These are phyloP conservation scores for Syrista parreyssii DNA, from an alignment of 2,888 invertebrate genomes.

Conservation along the genomic window DNA sequence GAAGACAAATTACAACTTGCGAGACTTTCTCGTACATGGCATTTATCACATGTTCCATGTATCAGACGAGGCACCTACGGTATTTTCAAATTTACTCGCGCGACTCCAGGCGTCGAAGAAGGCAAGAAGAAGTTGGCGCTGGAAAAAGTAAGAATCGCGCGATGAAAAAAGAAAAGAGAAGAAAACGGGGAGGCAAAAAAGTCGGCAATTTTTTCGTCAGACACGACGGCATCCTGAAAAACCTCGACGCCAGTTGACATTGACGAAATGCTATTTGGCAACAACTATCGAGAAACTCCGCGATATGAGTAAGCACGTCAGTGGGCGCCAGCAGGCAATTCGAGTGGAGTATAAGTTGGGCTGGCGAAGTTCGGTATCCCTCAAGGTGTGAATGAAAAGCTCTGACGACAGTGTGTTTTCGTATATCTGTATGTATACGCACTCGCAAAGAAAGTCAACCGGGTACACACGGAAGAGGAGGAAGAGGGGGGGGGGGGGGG, in stretches of 20 bases:
- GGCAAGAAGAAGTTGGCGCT: background rate
- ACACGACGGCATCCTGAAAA: background rate
- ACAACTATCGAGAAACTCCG: constrained; percentile 50
- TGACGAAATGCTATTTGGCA: constrained; percentile 50
- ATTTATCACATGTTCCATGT: background rate
- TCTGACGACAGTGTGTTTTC: constrained; percentile 15
- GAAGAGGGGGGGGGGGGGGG: no score
- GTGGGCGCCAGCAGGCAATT: background rate
- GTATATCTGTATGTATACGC: background rate
- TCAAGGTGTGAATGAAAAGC: background rate
- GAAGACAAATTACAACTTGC: background rate
- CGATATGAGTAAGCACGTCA: constrained; percentile 45
- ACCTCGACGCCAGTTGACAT: constrained; percentile 34
- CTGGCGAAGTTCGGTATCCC: background rate
- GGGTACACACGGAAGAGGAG: constrained; percentile 31
- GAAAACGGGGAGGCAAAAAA: constrained; percentile 29
- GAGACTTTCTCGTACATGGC: background rate
- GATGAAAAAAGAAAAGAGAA: background rate
- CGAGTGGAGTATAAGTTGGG: background rate
- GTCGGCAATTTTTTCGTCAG: constrained; percentile 2
- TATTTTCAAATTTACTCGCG: background rate
- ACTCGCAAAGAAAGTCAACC: constrained; percentile 16
- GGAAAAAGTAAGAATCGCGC: background rate
- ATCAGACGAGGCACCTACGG: background rate
- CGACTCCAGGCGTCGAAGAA: background rate